These are phyloP conservation scores for Phthorimaea operculella DNA, from an alignment of 1,140 invertebrate species.

Conservation along the genomic window DNA sequence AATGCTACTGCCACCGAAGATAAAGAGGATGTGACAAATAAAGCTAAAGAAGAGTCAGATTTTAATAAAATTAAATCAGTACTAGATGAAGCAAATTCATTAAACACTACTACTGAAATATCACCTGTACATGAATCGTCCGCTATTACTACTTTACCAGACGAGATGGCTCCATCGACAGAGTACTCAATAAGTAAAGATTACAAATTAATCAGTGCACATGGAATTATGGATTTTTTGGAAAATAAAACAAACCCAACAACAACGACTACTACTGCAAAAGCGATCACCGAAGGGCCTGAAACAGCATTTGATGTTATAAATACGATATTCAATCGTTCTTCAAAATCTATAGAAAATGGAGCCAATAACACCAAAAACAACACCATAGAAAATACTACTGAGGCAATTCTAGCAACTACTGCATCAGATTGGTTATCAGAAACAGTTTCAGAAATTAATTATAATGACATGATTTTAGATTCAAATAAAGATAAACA, in stretches of 20 bases:
- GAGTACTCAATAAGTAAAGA: too few species aligned
- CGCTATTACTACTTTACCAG: too few species aligned
- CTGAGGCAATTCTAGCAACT: slow-evolving; percentile 20
- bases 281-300: slow-evolving; percentile 16
- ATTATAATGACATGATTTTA: slow-evolving; percentile 30
- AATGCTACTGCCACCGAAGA: slow-evolving; percentile 10
- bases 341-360: slow-evolving; percentile 42
- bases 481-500: slow-evolving; percentile 25
- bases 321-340: slow-evolving; percentile 41
- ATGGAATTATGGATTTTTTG: too few species aligned
- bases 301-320: slow-evolving; percentile 46
- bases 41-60: too few species aligned
- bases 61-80: too few species aligned
- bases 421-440: slow-evolving; percentile 51
- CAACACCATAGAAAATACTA: slow-evolving; percentile 10
- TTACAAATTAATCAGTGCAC: too few species aligned
- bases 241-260: not conserved
- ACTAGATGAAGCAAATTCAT: too few species aligned
- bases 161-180: too few species aligned
- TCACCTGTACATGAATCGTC: too few species aligned
- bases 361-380: slow-evolving; percentile 12
- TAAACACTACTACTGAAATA: too few species aligned
- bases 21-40: not conserved
- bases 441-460: slow-evolving; percentile 43
- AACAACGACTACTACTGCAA: not conserved